These are phyloP conservation scores for Megamerina dolium DNA, from an alignment of 2,888 invertebrate species.

Conservation along the genomic window DNA sequence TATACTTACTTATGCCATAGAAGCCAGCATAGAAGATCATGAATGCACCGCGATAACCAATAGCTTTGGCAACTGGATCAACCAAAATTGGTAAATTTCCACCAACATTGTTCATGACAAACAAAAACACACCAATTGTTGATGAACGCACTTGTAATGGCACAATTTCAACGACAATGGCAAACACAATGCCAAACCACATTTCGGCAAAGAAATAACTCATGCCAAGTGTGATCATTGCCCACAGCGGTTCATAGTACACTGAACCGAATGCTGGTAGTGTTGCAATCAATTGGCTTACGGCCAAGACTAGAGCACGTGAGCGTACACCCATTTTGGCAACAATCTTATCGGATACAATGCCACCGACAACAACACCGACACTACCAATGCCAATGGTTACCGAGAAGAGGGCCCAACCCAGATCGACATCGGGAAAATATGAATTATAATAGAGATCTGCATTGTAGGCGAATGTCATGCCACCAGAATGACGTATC, in stretches of 20 bases:
- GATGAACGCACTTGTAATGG: conserved; percentile 76
- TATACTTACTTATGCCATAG: conserved; percentile 66
- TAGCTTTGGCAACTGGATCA: conserved; percentile 73
- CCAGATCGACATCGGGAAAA: conserved; percentile 82
- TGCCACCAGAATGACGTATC: conserved; percentile 82
- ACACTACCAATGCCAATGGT: conserved; percentile 73
- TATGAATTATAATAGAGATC: conserved; percentile 82
- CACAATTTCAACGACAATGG: conserved; percentile 83
- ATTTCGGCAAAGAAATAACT: conserved; percentile 90
- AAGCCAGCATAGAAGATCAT: conserved; percentile 86
- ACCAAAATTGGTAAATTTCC: conserved; percentile 84
- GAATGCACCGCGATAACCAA: conserved; percentile 77
- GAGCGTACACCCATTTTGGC: conserved; percentile 80
- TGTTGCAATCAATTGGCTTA: conserved; percentile 78
- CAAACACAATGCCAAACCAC: conserved; percentile 92
- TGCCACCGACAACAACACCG: conserved; percentile 64
- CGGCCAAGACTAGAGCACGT: conserved; percentile 69
- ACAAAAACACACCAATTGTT: conserved; percentile 79
- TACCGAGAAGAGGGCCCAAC: conserved; percentile 85
- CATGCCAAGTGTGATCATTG: conserved; percentile 80
- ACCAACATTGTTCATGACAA: conserved; percentile 89
- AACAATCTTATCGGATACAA: conserved; percentile 80
- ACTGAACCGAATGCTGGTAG: conserved; percentile 82
- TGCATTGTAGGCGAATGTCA: conserved; percentile 88
- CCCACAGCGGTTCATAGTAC: conserved; percentile 73